These are phyloP conservation scores for Phaenicophaeus curvirostris DNA, from an alignment of 2,797 vertebrate species.

Conservation along the genomic window DNA sequence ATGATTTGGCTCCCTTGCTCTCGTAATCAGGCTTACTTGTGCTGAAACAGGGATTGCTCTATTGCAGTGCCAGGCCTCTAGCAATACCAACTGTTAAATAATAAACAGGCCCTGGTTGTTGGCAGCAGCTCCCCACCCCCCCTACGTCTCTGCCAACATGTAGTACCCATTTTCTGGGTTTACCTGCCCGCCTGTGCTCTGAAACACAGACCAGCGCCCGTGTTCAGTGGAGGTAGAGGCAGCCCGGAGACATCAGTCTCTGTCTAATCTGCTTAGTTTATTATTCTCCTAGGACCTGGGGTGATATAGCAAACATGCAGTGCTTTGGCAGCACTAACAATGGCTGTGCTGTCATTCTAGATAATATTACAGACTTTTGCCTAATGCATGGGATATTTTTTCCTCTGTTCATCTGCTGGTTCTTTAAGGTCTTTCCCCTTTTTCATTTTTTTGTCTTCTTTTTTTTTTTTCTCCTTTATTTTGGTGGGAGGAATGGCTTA, in stretches of 20 bases:
- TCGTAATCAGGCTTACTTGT: conserved; percentile 78
- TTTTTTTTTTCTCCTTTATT: not conserved
- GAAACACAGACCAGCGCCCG: conserved; percentile 18
- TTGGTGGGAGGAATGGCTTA: not conserved
- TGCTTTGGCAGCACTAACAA: conserved; percentile 73
- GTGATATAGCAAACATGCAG: conserved; percentile 70
- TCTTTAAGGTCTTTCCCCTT: conserved; percentile 6
- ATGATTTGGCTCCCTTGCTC: conserved; percentile 77
- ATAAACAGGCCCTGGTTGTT: conserved; percentile 82
- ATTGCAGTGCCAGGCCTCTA: conserved; percentile 82
- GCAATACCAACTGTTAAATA: conserved; percentile 87
- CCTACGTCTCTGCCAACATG: conserved; percentile 15
- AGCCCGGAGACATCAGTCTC: conserved; percentile 64
- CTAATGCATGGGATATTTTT: conserved; percentile 65
- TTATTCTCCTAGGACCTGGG: conserved; percentile 73
- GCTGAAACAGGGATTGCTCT: conserved; percentile 80
- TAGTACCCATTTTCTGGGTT: conserved; percentile 72
- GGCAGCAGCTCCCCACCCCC: conserved; percentile 66
- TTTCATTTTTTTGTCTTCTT: not conserved
- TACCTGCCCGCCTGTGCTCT: conserved; percentile 69
- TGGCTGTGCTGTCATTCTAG: conserved; percentile 75
- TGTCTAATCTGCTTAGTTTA: conserved; percentile 76
- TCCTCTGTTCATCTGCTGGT: conserved; percentile 31
- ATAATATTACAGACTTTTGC: conserved; percentile 74
- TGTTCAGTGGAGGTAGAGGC: conserved; percentile 36